Conservation (phyloP, 2,888 invertebrate species). For the Archaeoteleia sp. region DNA sequence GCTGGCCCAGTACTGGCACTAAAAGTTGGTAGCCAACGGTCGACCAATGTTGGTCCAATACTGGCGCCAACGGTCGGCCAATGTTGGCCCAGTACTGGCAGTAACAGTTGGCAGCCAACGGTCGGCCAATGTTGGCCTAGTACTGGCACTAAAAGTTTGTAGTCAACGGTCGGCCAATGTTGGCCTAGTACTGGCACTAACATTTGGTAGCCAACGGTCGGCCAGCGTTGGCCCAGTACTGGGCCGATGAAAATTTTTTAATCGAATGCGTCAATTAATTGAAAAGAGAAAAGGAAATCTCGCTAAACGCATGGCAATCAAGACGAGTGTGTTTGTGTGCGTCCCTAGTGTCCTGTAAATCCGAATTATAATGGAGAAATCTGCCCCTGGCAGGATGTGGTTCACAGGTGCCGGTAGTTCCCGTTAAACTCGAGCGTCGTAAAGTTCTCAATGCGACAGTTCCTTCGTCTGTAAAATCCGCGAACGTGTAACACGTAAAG, state of each 20-base stretch:
- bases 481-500: slow-evolving; percentile 36
- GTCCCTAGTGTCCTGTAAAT: slow-evolving; percentile 10
- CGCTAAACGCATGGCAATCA: not conserved
- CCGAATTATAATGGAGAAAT: slow-evolving; percentile 28
- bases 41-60: not conserved
- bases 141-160: no score
- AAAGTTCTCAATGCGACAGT: slow-evolving; percentile 28
- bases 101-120: no score
- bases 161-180: no score
- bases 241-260: no score
- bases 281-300: slow-evolving; percentile 2
- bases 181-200: no score
- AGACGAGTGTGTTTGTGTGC: not conserved
- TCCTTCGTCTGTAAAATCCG: slow-evolving; percentile 32
- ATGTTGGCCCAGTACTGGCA: not conserved
- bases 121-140: no score
- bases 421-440: slow-evolving; percentile 18
- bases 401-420: slow-evolving; percentile 23
- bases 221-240: no score
- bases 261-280: no score
- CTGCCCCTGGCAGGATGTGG: no score
- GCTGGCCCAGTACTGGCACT: not conserved
- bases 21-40: not conserved
- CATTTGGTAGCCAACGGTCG: no score
- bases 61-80: not conserved